Evolutionary conservation across 2,888 invertebrate species (phyloP).

Genomic region (Cryptocheilus praepositus): DNA sequence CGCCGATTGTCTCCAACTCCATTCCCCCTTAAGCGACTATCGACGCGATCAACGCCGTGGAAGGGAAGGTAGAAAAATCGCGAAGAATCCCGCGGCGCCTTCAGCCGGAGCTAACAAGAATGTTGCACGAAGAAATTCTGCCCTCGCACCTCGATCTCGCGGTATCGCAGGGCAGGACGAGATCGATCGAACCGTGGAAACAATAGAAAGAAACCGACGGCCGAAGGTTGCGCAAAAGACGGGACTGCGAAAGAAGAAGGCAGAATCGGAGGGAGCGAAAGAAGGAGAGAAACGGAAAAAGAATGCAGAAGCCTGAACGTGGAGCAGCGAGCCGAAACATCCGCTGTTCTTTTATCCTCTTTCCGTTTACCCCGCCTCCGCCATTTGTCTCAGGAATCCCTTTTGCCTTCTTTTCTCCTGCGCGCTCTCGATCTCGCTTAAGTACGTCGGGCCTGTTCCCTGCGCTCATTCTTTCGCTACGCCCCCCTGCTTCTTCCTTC

Average conservation of each 20-base stretch:
- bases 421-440: too few species aligned
- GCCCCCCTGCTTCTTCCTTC: neutral
- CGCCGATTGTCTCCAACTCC: too few species aligned
- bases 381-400: slow-evolving; percentile 8
- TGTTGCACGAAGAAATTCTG: slow-evolving; percentile 10
- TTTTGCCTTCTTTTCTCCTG: neutral
- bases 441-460: too few species aligned
- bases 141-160: slow-evolving; percentile 14
- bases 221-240: slow-evolving; percentile 5
- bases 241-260: neutral
- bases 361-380: slow-evolving; percentile 7
- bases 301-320: slow-evolving; percentile 29
- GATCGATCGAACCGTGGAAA: slow-evolving; percentile 24
- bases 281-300: slow-evolving; percentile 22
- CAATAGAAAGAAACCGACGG: slow-evolving; percentile 23
- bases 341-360: slow-evolving; percentile 27
- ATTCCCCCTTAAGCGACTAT: neutral
- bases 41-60: neutral
- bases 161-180: slow-evolving; percentile 4
- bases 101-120: slow-evolving; percentile 15
- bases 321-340: slow-evolving; percentile 47
- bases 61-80: neutral
- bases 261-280: slow-evolving; percentile 3
- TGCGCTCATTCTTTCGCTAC: too few species aligned
- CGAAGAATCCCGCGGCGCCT: slow-evolving; percentile 8